A percentile compares a stretch with the other conserved stretches of the same genome.
Evolutionary conservation across 2,888 invertebrate genomes (phyloP).

Genomic region (Rhopalosiphum nymphaeae): DNA sequence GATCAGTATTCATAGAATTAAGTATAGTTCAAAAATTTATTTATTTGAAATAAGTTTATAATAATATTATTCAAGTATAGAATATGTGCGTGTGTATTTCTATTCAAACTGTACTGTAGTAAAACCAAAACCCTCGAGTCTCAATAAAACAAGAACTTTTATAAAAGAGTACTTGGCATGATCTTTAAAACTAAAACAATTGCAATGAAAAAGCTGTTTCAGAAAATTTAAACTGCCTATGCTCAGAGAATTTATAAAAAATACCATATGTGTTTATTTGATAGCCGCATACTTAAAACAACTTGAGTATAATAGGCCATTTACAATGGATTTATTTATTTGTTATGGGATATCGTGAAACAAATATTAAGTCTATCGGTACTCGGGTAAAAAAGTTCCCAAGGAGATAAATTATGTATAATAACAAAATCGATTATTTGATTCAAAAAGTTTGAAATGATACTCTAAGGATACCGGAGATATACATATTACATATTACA

Average conservation of each 20-base stretch:
- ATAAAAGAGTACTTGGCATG: not conserved
- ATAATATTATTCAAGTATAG: not conserved
- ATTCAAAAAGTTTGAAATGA: not conserved
- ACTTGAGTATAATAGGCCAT: not conserved
- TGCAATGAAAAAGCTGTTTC: conserved; percentile 30
- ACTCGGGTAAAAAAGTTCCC: not conserved
- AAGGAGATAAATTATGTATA: not conserved
- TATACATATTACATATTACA: not conserved
- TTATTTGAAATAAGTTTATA: not conserved
- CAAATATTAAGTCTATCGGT: conserved; percentile 11
- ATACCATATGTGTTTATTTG: conserved; percentile 2
- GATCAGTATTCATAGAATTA: not conserved
- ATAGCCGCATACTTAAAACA: not conserved
- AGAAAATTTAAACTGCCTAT: not conserved
- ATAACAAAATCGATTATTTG: conserved; percentile 7
- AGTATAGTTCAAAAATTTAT: not conserved
- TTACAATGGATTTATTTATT: conserved; percentile 6
- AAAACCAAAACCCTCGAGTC: not conserved
- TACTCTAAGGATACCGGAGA: not conserved
- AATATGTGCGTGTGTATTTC: not conserved
- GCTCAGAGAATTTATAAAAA: not conserved
- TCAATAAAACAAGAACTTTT: conserved; percentile 16
- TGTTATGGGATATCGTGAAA: not conserved
- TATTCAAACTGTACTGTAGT: not conserved
- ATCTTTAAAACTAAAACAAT: conserved; percentile 28